Evolutionary conservation across 2,113 vertebrate genomes (phyloP).

Genomic region (Pseudorhombus dupliciocellatus): DNA sequence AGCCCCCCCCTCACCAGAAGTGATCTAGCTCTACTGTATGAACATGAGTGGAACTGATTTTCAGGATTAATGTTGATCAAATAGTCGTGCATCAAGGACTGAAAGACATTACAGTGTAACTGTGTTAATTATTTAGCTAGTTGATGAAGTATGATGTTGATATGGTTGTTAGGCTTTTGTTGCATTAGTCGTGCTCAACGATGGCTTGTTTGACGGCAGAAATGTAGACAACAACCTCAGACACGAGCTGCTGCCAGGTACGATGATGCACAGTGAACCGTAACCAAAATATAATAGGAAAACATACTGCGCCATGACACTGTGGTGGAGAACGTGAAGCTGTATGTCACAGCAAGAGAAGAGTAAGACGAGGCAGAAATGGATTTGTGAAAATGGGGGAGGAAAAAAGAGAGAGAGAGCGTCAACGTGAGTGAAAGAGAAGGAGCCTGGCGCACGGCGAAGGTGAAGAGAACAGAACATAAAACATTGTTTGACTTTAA

Average conservation of each 20-base stretch:
- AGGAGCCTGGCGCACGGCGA: constrained; percentile 37
- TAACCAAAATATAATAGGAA: constrained; percentile 52
- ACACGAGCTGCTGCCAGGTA: constrained; percentile 28
- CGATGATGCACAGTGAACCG: constrained; percentile 37
- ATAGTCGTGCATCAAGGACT: constrained; percentile 9
- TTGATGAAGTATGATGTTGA: not conserved
- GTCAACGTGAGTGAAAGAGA: constrained; percentile 33
- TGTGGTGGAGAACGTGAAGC: constrained; percentile 33
- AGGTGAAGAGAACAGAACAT: constrained; percentile 49
- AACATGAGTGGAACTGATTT: not conserved
- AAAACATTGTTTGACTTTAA: constrained; percentile 79
- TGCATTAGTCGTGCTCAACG: constrained; percentile 1
- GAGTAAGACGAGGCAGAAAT: constrained; percentile 29
- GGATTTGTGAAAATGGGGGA: constrained; percentile 17
- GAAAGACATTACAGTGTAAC: too few relatives aligned
- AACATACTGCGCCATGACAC: constrained; percentile 33
- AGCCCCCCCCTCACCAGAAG: not conserved
- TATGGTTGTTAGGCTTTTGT: not conserved
- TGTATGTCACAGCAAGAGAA: constrained; percentile 38
- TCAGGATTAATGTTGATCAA: constrained; percentile 27
- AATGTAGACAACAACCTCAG: constrained; percentile 30
- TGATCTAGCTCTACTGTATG: not conserved
- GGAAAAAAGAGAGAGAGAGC: constrained; percentile 12
- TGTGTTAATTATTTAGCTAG: not conserved
- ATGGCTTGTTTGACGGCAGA: constrained; percentile 2